Conservation (phyloP, 2,797 vertebrate genomes). For the Gila robusta region DNA sequence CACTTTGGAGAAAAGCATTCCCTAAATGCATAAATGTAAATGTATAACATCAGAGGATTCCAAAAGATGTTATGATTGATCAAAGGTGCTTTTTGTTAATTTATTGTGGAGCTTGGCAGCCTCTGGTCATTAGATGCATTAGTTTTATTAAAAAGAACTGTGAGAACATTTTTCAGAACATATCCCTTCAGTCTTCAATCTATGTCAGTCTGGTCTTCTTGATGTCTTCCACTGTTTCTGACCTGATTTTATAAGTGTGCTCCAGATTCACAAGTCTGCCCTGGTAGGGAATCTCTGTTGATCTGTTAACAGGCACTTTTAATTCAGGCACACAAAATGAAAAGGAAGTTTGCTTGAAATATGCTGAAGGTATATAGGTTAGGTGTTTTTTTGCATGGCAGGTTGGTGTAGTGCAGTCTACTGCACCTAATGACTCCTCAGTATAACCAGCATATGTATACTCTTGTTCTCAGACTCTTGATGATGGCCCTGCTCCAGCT, state of each 20-base stretch:
- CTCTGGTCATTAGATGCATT: background rate
- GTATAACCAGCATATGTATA: background rate
- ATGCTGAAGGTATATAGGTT: background rate
- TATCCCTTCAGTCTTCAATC: background rate
- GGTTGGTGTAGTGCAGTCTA: background rate
- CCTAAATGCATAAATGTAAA: background rate
- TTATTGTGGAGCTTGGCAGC: background rate
- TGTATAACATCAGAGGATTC: background rate
- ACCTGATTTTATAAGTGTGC: conserved; percentile 59
- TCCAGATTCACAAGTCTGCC: conserved; percentile 60
- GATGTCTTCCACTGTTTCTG: conserved; percentile 14
- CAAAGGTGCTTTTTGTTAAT: background rate
- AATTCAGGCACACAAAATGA: conserved; percentile 6
- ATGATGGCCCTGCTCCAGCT: conserved; percentile 78
- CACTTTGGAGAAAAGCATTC: background rate
- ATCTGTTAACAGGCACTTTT: conserved; percentile 28
- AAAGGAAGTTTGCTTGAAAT: background rate
- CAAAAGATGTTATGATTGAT: background rate
- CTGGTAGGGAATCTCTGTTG: conserved; percentile 36
- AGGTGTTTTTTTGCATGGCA: background rate
- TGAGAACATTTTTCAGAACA: background rate
- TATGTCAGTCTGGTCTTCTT: conserved; percentile 24
- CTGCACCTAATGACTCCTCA: background rate
- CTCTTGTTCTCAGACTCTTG: conserved; percentile 77
- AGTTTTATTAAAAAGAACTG: background rate